Conservation (phyloP, 2,888 invertebrate genomes). For the Parnassius orleans region DNA sequence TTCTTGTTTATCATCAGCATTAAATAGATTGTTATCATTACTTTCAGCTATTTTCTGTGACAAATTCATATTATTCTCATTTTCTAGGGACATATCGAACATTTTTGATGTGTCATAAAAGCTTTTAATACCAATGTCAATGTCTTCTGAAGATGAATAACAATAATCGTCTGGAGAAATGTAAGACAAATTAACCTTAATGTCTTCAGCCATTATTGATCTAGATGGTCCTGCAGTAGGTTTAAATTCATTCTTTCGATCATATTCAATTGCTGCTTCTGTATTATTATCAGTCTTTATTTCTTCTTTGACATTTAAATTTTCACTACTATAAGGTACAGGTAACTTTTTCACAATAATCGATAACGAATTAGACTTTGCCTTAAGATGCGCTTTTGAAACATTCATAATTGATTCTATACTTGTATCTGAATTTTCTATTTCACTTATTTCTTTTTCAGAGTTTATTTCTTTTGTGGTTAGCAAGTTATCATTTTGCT, state of each 20-base stretch:
- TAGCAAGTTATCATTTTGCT: constrained; percentile 5
- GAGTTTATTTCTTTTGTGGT: constrained; percentile 5
- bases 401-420: neutral
- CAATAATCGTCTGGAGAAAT: constrained; percentile 43
- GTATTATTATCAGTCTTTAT: constrained; percentile 31
- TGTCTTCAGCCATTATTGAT: constrained; percentile 22
- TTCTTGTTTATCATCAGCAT: constrained; percentile 1
- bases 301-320: constrained; percentile 33
- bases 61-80: constrained; percentile 9
- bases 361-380: neutral
- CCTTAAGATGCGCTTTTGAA: neutral
- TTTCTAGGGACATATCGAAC: constrained; percentile 56
- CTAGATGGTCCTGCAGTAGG: constrained; percentile 65
- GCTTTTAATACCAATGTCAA: constrained; percentile 60
- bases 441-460: constrained; percentile 39
- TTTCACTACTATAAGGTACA: constrained; percentile 18
- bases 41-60: neutral
- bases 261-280: constrained; percentile 52
- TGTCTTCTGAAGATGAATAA: constrained; percentile 54
- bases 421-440: constrained; percentile 28
- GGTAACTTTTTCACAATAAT: neutral
- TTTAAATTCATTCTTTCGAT: constrained; percentile 52
- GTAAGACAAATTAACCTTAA: constrained; percentile 32
- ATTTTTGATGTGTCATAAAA: constrained; percentile 68
- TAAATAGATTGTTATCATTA: constrained; percentile 1